These are phyloP conservation scores for Trisateles emortualis DNA, from an alignment of 2,888 invertebrate genomes.

Conservation along the genomic window DNA sequence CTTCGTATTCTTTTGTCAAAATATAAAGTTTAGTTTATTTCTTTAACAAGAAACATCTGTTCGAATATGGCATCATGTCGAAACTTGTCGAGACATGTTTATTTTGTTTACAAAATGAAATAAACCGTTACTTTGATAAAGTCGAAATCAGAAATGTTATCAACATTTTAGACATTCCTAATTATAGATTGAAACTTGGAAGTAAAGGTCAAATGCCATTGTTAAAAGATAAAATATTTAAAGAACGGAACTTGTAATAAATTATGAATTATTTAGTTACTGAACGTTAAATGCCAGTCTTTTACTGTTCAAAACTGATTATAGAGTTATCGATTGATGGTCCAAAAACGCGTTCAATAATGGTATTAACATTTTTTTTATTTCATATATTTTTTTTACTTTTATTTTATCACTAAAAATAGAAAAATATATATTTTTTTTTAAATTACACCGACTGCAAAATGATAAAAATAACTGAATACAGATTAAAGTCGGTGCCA, in stretches of 20 bases:
- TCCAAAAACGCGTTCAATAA: too few species aligned
- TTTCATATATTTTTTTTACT: too few species aligned
- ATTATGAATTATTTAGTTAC: background rate
- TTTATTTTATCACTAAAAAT: too few species aligned
- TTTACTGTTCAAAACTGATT: too few species aligned
- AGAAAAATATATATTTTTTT: too few species aligned
- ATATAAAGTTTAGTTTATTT: background rate
- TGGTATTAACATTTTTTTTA: too few species aligned
- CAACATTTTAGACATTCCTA: slow-evolving; percentile 17
- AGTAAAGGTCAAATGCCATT: slow-evolving; percentile 13
- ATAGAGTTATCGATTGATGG: too few species aligned
- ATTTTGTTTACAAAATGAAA: slow-evolving; percentile 17
- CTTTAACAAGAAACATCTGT: slow-evolving; percentile 29
- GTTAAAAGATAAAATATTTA: background rate
- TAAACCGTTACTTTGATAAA: slow-evolving; percentile 24
- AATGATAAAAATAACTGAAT: too few species aligned
- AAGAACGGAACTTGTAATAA: background rate
- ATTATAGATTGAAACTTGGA: slow-evolving; percentile 5
- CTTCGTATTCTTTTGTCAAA: slow-evolving; percentile 17
- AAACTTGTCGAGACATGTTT: slow-evolving; percentile 19
- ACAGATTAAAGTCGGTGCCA: too few species aligned
- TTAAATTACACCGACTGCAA: too few species aligned
- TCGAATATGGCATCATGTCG: background rate
- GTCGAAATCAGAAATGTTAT: slow-evolving; percentile 24
- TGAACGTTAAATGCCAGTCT: too few species aligned